These are phyloP conservation scores for Eumacrocentrus americanus DNA, from an alignment of 2,888 invertebrate genomes.

Conservation along the genomic window DNA sequence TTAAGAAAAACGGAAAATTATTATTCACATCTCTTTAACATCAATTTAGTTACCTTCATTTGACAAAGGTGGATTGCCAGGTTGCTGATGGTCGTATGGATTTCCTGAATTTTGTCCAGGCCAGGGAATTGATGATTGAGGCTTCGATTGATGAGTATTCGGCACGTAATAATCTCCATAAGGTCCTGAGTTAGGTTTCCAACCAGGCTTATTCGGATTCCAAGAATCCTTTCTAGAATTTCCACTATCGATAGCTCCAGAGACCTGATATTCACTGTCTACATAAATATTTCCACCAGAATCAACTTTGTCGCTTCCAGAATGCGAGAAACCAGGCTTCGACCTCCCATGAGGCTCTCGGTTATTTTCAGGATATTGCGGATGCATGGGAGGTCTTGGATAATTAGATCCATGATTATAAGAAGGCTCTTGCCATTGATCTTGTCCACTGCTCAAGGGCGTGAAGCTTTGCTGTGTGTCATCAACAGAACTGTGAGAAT, in stretches of 20 bases:
- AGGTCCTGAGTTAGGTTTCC: conserved; percentile 15
- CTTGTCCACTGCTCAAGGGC: not conserved
- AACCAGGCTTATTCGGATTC: not conserved
- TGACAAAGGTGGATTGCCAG: not conserved
- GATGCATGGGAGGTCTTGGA: not conserved
- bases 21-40: not conserved
- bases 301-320: not conserved
- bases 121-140: not conserved
- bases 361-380: conserved; percentile 19
- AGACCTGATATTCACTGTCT: conserved; percentile 14
- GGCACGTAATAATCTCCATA: conserved; percentile 2
- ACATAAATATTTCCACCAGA: conserved; percentile 33
- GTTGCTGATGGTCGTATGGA: not conserved
- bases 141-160: not conserved
- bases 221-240: conserved; percentile 19
- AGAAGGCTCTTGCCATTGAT: not conserved
- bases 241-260: conserved; percentile 7
- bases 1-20: not conserved
- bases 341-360: conserved; percentile 36
- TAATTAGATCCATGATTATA: conserved; percentile 1
- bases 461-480: not conserved
- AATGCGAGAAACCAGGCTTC: conserved; percentile 25
- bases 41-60: not conserved
- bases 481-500: not conserved
- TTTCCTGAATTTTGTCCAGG: not conserved